Evolutionary conservation across 92 coral and sea anemone genomes (phyloP).

Genomic region (Heteractis magnifica): DNA sequence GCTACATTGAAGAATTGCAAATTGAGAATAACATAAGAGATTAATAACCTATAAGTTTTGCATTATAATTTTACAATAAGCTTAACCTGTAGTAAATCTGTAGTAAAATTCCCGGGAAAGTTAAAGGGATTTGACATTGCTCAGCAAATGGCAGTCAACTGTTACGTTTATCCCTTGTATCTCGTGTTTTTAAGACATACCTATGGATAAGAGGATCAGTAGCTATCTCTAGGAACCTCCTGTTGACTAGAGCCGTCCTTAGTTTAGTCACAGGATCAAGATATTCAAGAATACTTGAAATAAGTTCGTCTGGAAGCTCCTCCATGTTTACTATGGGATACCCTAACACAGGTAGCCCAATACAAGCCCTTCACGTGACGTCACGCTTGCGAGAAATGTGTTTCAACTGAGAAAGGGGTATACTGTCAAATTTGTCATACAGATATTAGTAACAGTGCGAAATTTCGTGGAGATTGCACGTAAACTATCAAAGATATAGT

Average conservation of each 20-base stretch:
- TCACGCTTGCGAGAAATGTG: no score
- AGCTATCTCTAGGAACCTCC: conserved; percentile 34
- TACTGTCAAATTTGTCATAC: no score
- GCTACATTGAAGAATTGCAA: background rate
- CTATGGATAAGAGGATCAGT: conserved; percentile 38
- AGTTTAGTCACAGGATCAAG: conserved; percentile 42
- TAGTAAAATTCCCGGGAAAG: background rate
- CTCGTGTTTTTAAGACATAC: background rate
- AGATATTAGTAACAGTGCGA: no score
- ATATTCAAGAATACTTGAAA: conserved; percentile 28
- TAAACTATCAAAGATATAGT: no score
- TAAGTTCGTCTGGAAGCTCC: conserved; percentile 41
- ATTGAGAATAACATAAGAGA: no score
- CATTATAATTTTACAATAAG: no score
- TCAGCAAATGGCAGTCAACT: background rate
- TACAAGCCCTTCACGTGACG: no score
- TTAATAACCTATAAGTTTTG: no score
- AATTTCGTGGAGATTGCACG: no score
- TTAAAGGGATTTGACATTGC: background rate
- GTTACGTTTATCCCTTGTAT: background rate
- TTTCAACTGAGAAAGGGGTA: no score
- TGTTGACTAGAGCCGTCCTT: conserved; percentile 23
- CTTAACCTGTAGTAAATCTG: background rate
- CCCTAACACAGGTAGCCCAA: conserved; percentile 24
- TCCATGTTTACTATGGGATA: conserved; percentile 33